Evolutionary conservation across 2,888 invertebrate species (phyloP).

Genomic region (Dione vanillae): DNA sequence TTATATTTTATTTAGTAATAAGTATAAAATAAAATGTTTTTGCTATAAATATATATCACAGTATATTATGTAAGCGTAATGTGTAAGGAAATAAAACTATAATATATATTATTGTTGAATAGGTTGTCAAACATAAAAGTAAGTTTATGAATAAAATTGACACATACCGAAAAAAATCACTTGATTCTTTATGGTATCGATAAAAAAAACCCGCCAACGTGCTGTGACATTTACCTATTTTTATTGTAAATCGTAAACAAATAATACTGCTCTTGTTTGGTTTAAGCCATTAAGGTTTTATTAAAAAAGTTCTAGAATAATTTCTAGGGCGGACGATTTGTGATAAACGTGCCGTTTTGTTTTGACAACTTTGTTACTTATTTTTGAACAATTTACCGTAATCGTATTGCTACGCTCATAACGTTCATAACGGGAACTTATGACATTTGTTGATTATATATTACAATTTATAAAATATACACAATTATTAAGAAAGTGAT

Average conservation of each 20-base stretch:
- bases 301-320: constrained; percentile 28
- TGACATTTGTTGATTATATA: neutral
- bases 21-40: neutral
- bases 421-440: neutral
- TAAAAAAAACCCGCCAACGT: neutral
- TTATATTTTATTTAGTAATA: constrained; percentile 4
- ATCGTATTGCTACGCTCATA: neutral
- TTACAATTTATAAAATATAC: neutral
- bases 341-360: constrained; percentile 1
- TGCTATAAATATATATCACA: neutral
- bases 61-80: neutral
- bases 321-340: constrained; percentile 11
- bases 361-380: constrained; percentile 20
- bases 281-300: constrained; percentile 17
- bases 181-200: neutral
- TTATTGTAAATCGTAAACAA: constrained; percentile 1
- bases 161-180: neutral
- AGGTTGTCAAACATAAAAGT: neutral
- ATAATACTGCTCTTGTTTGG: constrained; percentile 14
- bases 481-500: no score
- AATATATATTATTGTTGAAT: neutral
- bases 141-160: neutral
- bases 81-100: neutral
- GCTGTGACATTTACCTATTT: neutral
- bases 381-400: neutral